phyloP scores from a whole-genome alignment of 2,888 invertebrate genomes.

The Plagiodera versicolora region DNA sequence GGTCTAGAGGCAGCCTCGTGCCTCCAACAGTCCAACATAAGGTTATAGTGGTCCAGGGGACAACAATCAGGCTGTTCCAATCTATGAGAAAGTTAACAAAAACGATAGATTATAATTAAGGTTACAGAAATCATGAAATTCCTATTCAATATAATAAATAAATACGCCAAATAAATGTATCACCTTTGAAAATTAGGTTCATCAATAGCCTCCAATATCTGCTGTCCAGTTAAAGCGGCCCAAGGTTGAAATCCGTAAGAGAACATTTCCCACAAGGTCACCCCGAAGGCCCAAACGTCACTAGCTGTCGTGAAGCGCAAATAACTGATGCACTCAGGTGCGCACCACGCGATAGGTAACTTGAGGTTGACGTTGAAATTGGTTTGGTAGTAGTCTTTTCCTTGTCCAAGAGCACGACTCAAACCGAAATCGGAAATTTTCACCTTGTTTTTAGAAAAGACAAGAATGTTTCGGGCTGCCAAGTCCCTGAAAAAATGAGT shows the following conservation, averaged over 20 bases:
- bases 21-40: conserved; percentile 97
- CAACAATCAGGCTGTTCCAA: conserved; percentile 93
- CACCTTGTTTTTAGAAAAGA: conserved; percentile 93
- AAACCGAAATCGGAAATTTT: conserved; percentile 99
- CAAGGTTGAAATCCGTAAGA: conserved; percentile 98
- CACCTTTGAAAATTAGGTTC: conserved; percentile 83
- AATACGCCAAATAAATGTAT: background rate
- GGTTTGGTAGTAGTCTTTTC: conserved; percentile 98
- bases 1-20: conserved; percentile 89
- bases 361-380: conserved; percentile 97
- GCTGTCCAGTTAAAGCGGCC: conserved; percentile 86
- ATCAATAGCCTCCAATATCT: conserved; percentile 94
- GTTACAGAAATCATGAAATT: too few species aligned
- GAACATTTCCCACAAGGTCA: conserved; percentile 99
- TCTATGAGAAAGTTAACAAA: conserved; percentile 15
- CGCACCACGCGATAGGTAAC: conserved; percentile 98
- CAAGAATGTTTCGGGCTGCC: conserved; percentile 96
- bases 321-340: conserved; percentile 96
- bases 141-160: background rate
- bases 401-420: conserved; percentile 92
- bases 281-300: conserved; percentile 97
- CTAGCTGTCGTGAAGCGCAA: conserved; percentile 94
- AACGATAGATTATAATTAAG: background rate
- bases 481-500: conserved; percentile 71
- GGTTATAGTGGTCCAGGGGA: conserved; percentile 85